Evolutionary conservation across 1,140 invertebrate species (phyloP).

Genomic region (Cardiocondyla obscurior): DNA sequence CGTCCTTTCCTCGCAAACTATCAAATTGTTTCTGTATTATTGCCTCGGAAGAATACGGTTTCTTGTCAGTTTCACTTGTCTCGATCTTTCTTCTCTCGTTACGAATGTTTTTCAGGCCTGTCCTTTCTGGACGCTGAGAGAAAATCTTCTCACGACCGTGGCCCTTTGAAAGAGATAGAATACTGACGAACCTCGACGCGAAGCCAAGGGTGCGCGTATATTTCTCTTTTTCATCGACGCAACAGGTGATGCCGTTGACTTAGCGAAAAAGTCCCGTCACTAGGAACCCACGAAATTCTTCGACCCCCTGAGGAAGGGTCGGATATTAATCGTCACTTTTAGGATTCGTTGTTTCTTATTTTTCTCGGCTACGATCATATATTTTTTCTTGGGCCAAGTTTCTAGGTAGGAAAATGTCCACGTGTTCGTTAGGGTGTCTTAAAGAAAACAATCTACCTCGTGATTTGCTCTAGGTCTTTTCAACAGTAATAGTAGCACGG

Average conservation of each 20-base stretch:
- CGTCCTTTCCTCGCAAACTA: neutral
- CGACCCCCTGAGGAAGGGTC: conserved; percentile 3
- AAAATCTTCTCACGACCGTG: conserved; percentile 2
- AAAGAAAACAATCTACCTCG: conserved; percentile 40
- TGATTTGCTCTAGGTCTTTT: neutral
- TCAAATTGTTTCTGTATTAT: neutral
- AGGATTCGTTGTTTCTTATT: conserved; percentile 2
- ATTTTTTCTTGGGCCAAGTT: neutral
- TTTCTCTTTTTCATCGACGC: conserved; percentile 25
- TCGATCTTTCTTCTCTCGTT: conserved; percentile 6
- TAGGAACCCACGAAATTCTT: neutral
- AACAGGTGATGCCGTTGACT: conserved; percentile 35
- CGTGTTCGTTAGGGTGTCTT: conserved; percentile 5
- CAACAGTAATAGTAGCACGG: neutral
- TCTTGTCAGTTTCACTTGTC: neutral
- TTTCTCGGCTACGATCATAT: too few species aligned
- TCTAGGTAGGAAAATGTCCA: neutral
- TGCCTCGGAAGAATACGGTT: neutral
- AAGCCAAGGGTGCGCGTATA: conserved; percentile 17
- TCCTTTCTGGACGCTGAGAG: neutral
- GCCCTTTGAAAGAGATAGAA: neutral
- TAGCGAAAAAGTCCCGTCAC: neutral
- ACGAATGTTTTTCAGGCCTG: neutral
- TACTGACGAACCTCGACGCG: neutral
- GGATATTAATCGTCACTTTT: conserved; percentile 32